These are phyloP conservation scores for Cephus runcator DNA, from an alignment of 2,888 invertebrate species.

Conservation along the genomic window DNA sequence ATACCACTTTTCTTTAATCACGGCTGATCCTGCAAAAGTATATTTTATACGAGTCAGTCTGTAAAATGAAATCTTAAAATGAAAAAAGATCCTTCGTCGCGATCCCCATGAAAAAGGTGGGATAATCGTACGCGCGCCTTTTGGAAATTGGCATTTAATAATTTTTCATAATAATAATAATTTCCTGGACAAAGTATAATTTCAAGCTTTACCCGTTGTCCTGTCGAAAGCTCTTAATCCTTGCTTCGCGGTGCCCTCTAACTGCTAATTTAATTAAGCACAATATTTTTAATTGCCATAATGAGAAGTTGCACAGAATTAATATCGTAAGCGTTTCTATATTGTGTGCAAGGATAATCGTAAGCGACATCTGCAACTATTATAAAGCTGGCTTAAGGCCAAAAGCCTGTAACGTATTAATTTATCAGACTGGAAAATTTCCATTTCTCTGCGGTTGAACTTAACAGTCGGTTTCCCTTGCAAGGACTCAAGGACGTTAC, in stretches of 20 bases:
- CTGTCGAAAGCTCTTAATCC: not conserved
- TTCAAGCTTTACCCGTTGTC: not conserved
- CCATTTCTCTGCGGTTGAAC: conserved; percentile 28
- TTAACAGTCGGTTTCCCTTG: not conserved
- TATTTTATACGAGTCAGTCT: not conserved
- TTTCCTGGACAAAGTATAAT: not conserved
- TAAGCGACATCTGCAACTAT: not conserved
- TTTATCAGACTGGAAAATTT: conserved; percentile 29
- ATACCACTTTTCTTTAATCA: not conserved
- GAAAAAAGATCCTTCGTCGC: not conserved
- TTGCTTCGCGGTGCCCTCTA: not conserved
- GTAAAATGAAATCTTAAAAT: not conserved
- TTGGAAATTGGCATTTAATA: not conserved
- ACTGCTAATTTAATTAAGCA: not conserved
- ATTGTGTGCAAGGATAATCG: not conserved
- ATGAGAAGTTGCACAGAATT: not conserved
- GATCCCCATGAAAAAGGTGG: not conserved
- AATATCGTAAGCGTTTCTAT: not conserved
- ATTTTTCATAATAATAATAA: not conserved
- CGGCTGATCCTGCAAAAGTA: not conserved
- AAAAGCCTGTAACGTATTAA: conserved; percentile 38
- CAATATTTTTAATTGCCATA: not conserved
- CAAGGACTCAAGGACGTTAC: conserved; percentile 4
- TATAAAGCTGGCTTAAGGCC: conserved; percentile 35
- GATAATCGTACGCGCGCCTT: too few relatives aligned